Percentiles rank a stretch among this genome's conserved stretches.
Conservation (phyloP, 2,888 invertebrate species). For the Heteropelma amictum region DNA sequence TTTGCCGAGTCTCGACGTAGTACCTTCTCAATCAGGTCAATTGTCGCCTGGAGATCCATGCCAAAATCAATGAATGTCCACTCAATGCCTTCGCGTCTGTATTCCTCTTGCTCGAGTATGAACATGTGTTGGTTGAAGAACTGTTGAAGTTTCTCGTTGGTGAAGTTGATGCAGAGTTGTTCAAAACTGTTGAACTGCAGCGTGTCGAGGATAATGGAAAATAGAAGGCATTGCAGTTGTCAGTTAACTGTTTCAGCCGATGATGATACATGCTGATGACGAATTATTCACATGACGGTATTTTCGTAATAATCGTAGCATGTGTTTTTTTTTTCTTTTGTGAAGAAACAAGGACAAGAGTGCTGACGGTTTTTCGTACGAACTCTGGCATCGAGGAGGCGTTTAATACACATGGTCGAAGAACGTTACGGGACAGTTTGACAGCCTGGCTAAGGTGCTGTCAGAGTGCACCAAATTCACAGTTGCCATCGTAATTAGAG, state of each 20-base stretch:
- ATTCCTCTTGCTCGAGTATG: conserved; percentile 88
- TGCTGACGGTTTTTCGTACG: too few species aligned
- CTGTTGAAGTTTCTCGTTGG: conserved; percentile 88
- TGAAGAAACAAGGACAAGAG: too few species aligned
- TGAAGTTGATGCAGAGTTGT: conserved; percentile 89
- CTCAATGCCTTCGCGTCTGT: conserved; percentile 86
- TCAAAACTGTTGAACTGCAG: conserved; percentile 86
- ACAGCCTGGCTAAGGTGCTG: too few species aligned
- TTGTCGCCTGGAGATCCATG: conserved; percentile 89
- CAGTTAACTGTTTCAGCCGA: conserved; percentile 69
- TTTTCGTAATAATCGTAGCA: neutral
- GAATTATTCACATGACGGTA: neutral
- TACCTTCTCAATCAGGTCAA: conserved; percentile 89
- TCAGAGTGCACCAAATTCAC: too few species aligned
- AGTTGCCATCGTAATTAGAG: too few species aligned
- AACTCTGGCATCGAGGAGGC: too few species aligned
- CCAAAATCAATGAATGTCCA: conserved; percentile 90
- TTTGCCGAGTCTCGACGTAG: conserved; percentile 68
- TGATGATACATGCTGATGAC: conserved; percentile 26
- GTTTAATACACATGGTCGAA: too few species aligned
- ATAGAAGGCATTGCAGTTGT: conserved; percentile 71
- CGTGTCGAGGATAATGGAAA: conserved; percentile 59
- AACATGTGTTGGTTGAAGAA: conserved; percentile 92
- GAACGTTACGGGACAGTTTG: too few species aligned
- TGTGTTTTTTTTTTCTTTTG: too few species aligned